Base-by-base conservation (phyloP, 2,888 invertebrate genomes). In the Agrochola macilenta region DNA sequence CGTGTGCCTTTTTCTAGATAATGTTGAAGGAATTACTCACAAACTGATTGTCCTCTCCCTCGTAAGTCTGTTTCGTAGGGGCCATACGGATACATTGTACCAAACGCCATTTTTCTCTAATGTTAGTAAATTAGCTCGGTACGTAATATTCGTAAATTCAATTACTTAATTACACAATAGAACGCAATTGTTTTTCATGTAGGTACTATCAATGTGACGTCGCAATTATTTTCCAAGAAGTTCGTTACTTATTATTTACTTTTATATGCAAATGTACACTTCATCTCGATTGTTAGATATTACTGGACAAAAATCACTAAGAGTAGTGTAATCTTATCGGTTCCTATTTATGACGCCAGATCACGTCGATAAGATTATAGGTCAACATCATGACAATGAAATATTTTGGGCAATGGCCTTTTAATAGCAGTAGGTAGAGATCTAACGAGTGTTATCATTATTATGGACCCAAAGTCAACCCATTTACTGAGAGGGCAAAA, bases 381-480 rank as follows among this genome's bases (percentile, higher is more conserved):
- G 86, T 80, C 86, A 85, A 54, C 58, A 84, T 84, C 81, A 80
- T 89, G 88, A 86, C 86, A 89, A 52, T 87, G 81, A 76, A 69
- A 78, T 71, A 81, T 83, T 73, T 69, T 61, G 43, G 64, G 23
- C 52, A 69, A 30, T 70, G 61, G 26, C 30, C 79, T 74, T 64
- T 74, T 60, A 35, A 23, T 26, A 52, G 35, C 3, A n/a, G 23
- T 26, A 23, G 7, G 52, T 35, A 58, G 20, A 58, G 12, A 35
- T 66, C n/a, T 23, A 54, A 63, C 63, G 58, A 68, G 46, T 39
- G 26, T 46, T n/a, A 35, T 52, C 23, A 52, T 78, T 72, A 35
- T 39, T 52, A 60, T 39, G 52, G 20, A 73, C 5, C 20, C 17
- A 60, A 71, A 76, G 49, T 61, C 43, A 61, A 60, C 26, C 57